Percentiles rank a stretch among this genome's conserved stretches.
Evolutionary conservation across 2,797 vertebrate species (phyloP).

Genomic region (Poeciliopsis paucimaculata): DNA sequence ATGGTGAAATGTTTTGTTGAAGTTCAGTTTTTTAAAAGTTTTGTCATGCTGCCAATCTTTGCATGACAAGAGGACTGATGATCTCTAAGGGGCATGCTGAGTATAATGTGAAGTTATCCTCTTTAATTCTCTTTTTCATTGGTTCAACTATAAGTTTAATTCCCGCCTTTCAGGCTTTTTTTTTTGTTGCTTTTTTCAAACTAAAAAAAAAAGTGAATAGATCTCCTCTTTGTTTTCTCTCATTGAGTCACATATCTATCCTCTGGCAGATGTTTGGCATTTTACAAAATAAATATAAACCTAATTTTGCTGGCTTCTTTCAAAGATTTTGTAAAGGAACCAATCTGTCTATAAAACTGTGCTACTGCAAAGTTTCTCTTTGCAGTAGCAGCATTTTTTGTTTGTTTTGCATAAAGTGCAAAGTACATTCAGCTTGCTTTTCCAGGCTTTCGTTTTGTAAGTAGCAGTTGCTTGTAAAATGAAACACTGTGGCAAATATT

Average conservation of each 20-base stretch:
- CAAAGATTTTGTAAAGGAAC: slow-evolving; percentile 17
- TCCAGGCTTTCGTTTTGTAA: too few species aligned
- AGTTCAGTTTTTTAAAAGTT: background rate
- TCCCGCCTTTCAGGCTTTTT: slow-evolving; percentile 12
- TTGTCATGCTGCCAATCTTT: slow-evolving; percentile 32
- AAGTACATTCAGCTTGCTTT: background rate
- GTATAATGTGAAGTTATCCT: slow-evolving; percentile 39
- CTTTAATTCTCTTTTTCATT: slow-evolving; percentile 33
- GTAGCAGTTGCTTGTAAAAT: background rate
- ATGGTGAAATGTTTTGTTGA: background rate
- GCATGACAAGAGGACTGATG: slow-evolving; percentile 24
- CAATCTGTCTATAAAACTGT: slow-evolving; percentile 9
- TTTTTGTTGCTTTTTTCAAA: slow-evolving; percentile 10
- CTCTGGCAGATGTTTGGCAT: slow-evolving; percentile 25
- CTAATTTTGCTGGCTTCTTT: slow-evolving; percentile 30
- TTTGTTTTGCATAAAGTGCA: background rate
- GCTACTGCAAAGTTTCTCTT: slow-evolving; percentile 1
- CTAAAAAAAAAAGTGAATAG: slow-evolving; percentile 22
- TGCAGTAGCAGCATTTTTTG: background rate
- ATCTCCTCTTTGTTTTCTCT: slow-evolving; percentile 24
- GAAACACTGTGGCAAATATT: background rate
- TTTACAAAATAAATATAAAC: slow-evolving; percentile 32
- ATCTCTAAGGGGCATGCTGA: slow-evolving; percentile 42
- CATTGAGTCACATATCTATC: background rate
- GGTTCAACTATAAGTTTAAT: background rate